These are phyloP conservation scores for Lerista edwardsae DNA, from an alignment of 2,797 vertebrate species.

Conservation along the genomic window DNA sequence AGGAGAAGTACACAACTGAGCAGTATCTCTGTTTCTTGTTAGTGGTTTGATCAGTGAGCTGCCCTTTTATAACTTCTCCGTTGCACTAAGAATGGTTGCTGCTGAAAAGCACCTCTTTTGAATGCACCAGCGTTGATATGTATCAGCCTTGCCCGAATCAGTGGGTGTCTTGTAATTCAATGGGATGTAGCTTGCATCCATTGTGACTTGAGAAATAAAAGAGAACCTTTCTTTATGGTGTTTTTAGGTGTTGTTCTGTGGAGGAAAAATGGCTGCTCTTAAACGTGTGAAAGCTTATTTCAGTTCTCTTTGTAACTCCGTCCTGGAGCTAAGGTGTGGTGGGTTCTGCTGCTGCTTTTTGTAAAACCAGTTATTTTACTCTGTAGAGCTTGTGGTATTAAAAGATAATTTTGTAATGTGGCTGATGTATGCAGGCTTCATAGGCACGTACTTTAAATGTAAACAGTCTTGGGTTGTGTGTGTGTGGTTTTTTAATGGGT, in stretches of 20 bases:
- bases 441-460: neutral
- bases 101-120: neutral
- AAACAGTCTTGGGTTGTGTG: neutral
- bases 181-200: conserved; percentile 6
- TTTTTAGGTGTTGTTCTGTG: neutral
- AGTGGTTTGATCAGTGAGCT: neutral
- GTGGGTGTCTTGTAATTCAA: neutral
- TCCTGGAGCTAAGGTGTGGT: conserved; percentile 60
- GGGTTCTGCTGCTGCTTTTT: conserved; percentile 55
- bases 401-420: conserved; percentile 42
- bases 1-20: conserved; percentile 28
- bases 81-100: neutral
- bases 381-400: conserved; percentile 46
- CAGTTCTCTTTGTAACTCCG: conserved; percentile 37
- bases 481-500: neutral
- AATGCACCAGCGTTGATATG: neutral
- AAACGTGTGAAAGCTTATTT: neutral
- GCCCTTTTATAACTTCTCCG: neutral
- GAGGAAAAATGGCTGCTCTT: conserved; percentile 5
- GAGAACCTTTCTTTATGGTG: neutral
- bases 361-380: conserved; percentile 61
- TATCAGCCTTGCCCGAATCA: neutral
- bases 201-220: neutral
- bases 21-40: neutral
- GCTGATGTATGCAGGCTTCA: neutral